Base-by-base conservation (phyloP, 1,140 invertebrate species). In the Kradibia gibbosae region DNA sequence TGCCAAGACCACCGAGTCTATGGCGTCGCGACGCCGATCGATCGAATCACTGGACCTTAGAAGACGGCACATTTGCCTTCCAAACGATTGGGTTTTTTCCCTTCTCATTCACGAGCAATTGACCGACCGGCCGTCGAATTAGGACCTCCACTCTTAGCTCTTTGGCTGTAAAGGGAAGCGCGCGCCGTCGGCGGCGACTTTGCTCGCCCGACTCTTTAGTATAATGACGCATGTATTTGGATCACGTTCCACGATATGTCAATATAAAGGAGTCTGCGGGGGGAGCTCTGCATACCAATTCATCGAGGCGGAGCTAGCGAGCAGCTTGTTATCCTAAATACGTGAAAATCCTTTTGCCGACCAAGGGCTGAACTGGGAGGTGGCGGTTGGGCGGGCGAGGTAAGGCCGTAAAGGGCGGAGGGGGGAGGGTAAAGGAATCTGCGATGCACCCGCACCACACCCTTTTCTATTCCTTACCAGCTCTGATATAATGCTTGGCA, bases 261-360 rank as follows among this genome's bases (percentile, higher is more conserved):
- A 91, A 91, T 91, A 91, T 90, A 91, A 90, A 91, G 89, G 90
- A 91, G 89, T 90, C 87, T 20, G 36, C n/a, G 67, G 83, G 83
- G 82, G 85, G 78, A 42, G 86, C 86, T 88, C 88, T 90, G 89
- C 89, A 91, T 91, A 87, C 89, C 87, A 90, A 91, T 91, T 89
- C 85, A 81, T 83, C 36, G 1, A 53, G 70, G 70, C 67, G 67
- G 67, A 73, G 55, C 53, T 45, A 28, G n/a, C 87, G 86, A 88
- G 85, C 87, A 86, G 89, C 91, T 91, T 91, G 91, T 91, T 91
- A 91, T 91, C 91, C 91, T 91, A 91, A 91, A 91, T 91, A 91
- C 88, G 91, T 89, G 89, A 82, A 91, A 91, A 91, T 91, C 91
- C 89, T 90, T 91, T 88, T 86, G 88, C 88, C 86, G n/a, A n/a